Conservation (phyloP, 2,888 invertebrate genomes). For the Odontocolon sp. region DNA sequence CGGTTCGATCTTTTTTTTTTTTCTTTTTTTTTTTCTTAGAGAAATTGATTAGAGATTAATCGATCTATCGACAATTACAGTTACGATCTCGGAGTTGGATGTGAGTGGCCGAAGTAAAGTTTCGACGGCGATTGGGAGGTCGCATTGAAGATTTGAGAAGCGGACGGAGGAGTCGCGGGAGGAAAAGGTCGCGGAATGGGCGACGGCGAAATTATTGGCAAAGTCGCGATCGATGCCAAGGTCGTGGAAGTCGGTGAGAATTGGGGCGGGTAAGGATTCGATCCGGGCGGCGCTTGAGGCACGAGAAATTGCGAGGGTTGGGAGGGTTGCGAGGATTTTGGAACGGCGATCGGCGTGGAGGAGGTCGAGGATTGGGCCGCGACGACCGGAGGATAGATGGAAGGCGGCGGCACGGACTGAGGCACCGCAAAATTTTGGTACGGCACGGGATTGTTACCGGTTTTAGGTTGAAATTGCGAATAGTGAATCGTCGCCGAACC, state of each 20-base stretch:
- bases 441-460: slow-evolving; percentile 69
- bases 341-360: too few relatives aligned
- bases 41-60: too few relatives aligned
- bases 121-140: slow-evolving; percentile 66
- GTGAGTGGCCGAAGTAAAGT: slow-evolving; percentile 73
- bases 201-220: slow-evolving; percentile 63
- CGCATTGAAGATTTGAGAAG: slow-evolving; percentile 49
- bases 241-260: slow-evolving; percentile 68
- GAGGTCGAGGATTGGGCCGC: slow-evolving; percentile 21
- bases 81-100: slow-evolving; percentile 75
- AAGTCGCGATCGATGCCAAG: too few relatives aligned
- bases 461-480: slow-evolving; percentile 73
- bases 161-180: slow-evolving; percentile 63
- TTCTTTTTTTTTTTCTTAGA: slow-evolving; percentile 11
- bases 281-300: slow-evolving; percentile 78
- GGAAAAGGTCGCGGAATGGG: slow-evolving; percentile 63
- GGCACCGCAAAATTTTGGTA: slow-evolving; percentile 69
- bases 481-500: slow-evolving; percentile 76
- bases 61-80: slow-evolving; percentile 68
- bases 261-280: slow-evolving; percentile 79
- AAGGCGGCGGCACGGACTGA: slow-evolving; percentile 57
- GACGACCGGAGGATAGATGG: slow-evolving; percentile 30
- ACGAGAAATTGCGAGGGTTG: slow-evolving; percentile 68
- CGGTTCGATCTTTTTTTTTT: slow-evolving; percentile 57
- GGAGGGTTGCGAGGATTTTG: slow-evolving; percentile 54